Conservation (phyloP, 2,113 vertebrate species). For the Zingel zingel region DNA sequence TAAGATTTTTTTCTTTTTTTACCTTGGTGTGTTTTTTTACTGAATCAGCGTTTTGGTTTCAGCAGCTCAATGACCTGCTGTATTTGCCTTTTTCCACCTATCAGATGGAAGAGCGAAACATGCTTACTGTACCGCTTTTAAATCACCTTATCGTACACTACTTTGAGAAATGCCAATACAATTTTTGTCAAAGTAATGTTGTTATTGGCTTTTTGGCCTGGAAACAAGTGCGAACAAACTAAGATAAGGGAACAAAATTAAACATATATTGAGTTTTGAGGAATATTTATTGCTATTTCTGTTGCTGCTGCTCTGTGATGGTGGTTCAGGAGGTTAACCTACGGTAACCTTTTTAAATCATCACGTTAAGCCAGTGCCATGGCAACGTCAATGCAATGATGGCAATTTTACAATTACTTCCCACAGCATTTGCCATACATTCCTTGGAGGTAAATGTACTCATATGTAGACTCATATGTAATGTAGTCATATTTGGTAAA, state of each 20-base stretch:
- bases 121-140: slow-evolving; percentile 83
- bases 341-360: slow-evolving; percentile 23
- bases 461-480: no score
- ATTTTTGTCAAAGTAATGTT: slow-evolving; percentile 81
- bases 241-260: background rate
- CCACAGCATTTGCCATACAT: slow-evolving; percentile 40
- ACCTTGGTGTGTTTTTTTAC: slow-evolving; percentile 56
- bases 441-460: background rate
- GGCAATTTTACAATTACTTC: slow-evolving; percentile 8
- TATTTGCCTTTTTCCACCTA: slow-evolving; percentile 74
- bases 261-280: background rate
- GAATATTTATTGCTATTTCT: slow-evolving; percentile 7
- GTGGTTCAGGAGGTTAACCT: slow-evolving; percentile 21
- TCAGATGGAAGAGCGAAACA: slow-evolving; percentile 73
- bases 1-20: slow-evolving; percentile 16
- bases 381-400: slow-evolving; percentile 16
- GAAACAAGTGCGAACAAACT: slow-evolving; percentile 39
- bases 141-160: slow-evolving; percentile 79
- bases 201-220: slow-evolving; percentile 66
- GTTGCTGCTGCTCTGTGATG: background rate
- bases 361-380: background rate
- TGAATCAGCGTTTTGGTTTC: slow-evolving; percentile 75
- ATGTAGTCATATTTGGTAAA: slow-evolving; percentile 27
- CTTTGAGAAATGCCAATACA: slow-evolving; percentile 80
- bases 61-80: slow-evolving; percentile 79